A percentile compares a stretch with the other conserved stretches of the same genome.
These are phyloP conservation scores for Zaprionus vittiger DNA, from an alignment of 1,140 invertebrate genomes.

Conservation along the genomic window DNA sequence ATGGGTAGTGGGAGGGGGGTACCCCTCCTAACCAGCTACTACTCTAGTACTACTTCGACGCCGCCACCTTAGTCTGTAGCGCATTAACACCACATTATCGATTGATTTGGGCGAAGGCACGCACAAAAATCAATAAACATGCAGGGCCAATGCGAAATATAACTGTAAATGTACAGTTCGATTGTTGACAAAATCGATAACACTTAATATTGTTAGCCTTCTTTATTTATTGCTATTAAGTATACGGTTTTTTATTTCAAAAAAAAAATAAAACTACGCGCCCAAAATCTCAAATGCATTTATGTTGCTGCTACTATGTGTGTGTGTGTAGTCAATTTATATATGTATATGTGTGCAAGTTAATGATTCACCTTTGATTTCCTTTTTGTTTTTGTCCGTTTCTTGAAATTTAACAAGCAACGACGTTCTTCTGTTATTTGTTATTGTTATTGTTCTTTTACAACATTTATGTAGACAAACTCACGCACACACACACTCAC, in stretches of 20 bases:
- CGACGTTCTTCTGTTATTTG: conserved; percentile 30
- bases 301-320: not conserved
- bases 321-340: conserved; percentile 10
- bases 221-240: conserved; percentile 30
- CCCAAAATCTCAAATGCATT: conserved; percentile 41
- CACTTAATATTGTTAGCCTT: not conserved
- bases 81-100: conserved; percentile 84
- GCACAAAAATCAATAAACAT: conserved; percentile 75
- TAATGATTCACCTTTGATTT: conserved; percentile 62
- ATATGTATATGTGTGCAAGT: conserved; percentile 22
- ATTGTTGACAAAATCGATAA: conserved; percentile 19
- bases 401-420: conserved; percentile 27
- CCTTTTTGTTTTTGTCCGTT: conserved; percentile 16
- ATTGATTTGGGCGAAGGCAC: conserved; percentile 75
- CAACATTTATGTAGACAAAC: conserved; percentile 52
- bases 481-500: conserved; percentile 14
- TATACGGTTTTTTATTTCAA: not conserved
- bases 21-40: not conserved
- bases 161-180: conserved; percentile 56
- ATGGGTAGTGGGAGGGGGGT: not conserved
- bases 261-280: conserved; percentile 46
- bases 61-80: conserved; percentile 53
- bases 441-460: conserved; percentile 53
- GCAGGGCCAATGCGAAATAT: conserved; percentile 60
- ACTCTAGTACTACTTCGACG: conserved; percentile 11